Evolutionary conservation across 2,797 vertebrate genomes (phyloP).

Genomic region (Pseudochaenichthys georgianus): DNA sequence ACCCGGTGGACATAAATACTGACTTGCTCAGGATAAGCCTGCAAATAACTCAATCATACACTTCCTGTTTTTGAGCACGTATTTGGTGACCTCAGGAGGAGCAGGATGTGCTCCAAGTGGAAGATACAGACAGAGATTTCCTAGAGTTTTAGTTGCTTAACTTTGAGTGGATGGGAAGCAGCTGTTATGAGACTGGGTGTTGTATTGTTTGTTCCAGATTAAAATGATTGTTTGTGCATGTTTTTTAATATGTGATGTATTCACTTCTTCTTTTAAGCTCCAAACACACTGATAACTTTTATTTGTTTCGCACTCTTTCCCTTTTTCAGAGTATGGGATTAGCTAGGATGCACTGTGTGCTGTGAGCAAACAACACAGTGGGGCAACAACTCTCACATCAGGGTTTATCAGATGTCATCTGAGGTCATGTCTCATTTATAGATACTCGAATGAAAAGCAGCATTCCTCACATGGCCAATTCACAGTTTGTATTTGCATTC

Average conservation of each 20-base stretch:
- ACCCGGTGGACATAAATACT: conserved; percentile 65
- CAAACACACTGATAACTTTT: not conserved
- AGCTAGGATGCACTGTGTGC: conserved; percentile 7
- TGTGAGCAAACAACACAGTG: conserved; percentile 34
- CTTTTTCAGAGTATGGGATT: not conserved
- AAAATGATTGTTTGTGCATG: not conserved
- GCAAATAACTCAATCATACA: conserved; percentile 77
- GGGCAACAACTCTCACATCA: conserved; percentile 20
- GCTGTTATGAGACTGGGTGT: conserved; percentile 48
- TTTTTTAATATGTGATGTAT: not conserved
- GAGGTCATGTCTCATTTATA: conserved; percentile 33
- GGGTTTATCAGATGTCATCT: conserved; percentile 6
- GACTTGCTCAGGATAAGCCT: conserved; percentile 70
- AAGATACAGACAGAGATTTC: conserved; percentile 75
- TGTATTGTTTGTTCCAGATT: conserved; percentile 44
- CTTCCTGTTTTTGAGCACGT: conserved; percentile 84
- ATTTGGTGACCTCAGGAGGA: conserved; percentile 75
- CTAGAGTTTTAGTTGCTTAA: conserved; percentile 72
- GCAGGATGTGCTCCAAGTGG: conserved; percentile 77
- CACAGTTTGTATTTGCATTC: conserved; percentile 21
- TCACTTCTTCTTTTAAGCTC: not conserved
- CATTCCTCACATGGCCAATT: conserved; percentile 2
- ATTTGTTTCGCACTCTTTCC: not conserved
- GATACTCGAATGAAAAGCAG: not conserved
- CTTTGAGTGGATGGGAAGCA: conserved; percentile 57